Percentiles rank a stretch among this genome's conserved stretches.
Conservation (phyloP, 2,797 vertebrate genomes). For the Micrastur ruficollis region DNA sequence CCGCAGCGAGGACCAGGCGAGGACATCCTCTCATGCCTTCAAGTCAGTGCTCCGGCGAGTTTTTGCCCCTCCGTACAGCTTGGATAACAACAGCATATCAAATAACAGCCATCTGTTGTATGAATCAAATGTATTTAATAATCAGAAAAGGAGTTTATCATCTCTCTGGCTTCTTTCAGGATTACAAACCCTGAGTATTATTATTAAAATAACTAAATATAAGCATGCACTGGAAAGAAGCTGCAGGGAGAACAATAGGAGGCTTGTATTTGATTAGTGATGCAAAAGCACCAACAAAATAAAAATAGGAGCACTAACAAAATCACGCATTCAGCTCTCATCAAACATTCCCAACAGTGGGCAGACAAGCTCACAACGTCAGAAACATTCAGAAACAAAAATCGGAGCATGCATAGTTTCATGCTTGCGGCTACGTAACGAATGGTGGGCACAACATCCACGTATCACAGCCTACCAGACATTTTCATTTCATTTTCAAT, state of each 20-base stretch:
- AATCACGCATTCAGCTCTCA: not conserved
- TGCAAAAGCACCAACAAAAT: slow-evolving; percentile 20
- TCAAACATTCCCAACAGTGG: not conserved
- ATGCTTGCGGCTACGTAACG: rapidly evolving
- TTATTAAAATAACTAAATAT: slow-evolving; percentile 21
- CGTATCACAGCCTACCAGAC: not conserved
- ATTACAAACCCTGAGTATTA: not conserved
- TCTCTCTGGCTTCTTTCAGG: not conserved
- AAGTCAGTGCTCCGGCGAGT: not conserved
- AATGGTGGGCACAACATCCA: not conserved
- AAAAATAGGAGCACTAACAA: slow-evolving; percentile 11
- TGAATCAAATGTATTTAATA: not conserved
- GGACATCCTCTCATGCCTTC: not conserved
- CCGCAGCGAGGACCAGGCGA: not conserved
- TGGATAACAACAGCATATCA: not conserved
- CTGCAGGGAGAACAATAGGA: slow-evolving; percentile 35
- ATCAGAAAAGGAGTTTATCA: not conserved
- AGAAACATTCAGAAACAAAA: not conserved
- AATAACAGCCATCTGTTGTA: slow-evolving; percentile 27
- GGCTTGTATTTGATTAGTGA: slow-evolving; percentile 22
- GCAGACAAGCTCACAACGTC: not conserved
- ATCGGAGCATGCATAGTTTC: not conserved
- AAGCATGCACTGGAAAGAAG: not conserved
- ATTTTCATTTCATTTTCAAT: not conserved
- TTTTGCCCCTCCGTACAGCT: not conserved